Evolutionary conservation across 92 coral and sea anemone genomes (phyloP).

Genomic region (Scolanthus callimorphus): DNA sequence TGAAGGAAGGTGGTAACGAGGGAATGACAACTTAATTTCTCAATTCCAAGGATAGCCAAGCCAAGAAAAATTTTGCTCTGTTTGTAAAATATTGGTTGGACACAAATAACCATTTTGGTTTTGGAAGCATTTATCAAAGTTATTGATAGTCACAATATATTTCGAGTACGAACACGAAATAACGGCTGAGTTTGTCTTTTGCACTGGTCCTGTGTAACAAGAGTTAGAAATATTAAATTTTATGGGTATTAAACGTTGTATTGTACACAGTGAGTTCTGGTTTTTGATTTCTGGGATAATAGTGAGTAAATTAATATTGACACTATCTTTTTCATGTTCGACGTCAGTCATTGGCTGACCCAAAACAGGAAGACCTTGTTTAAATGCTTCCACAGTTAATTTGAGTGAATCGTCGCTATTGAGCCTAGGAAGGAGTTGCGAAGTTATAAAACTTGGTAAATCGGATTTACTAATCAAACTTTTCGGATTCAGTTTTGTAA

Average conservation of each 20-base stretch:
- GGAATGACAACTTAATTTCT: too few relatives aligned
- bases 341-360: conserved; percentile 11
- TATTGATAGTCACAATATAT: too few relatives aligned
- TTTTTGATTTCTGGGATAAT: conserved; percentile 11
- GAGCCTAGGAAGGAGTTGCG: not conserved
- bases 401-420: not conserved
- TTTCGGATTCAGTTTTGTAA: too few relatives aligned
- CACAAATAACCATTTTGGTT: too few relatives aligned
- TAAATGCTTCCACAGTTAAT: not conserved
- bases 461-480: too few relatives aligned
- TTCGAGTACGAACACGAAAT: too few relatives aligned
- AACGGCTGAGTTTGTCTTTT: too few relatives aligned
- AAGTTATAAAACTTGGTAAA: not conserved
- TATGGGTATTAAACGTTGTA: conserved; percentile 8
- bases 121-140: too few relatives aligned
- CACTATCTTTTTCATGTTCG: not conserved
- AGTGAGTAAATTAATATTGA: conserved; percentile 5
- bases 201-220: not conserved
- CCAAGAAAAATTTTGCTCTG: not conserved
- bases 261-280: conserved; percentile 6
- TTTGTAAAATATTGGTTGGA: not conserved
- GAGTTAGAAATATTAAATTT: conserved; percentile 15
- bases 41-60: conserved; percentile 2
- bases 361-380: conserved; percentile 8
- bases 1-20: not conserved